Evolutionary conservation across 2,888 invertebrate genomes (phyloP), one percentile per base, ranked within the genome.

Genomic region (Hypsopygia costalis): DNA sequence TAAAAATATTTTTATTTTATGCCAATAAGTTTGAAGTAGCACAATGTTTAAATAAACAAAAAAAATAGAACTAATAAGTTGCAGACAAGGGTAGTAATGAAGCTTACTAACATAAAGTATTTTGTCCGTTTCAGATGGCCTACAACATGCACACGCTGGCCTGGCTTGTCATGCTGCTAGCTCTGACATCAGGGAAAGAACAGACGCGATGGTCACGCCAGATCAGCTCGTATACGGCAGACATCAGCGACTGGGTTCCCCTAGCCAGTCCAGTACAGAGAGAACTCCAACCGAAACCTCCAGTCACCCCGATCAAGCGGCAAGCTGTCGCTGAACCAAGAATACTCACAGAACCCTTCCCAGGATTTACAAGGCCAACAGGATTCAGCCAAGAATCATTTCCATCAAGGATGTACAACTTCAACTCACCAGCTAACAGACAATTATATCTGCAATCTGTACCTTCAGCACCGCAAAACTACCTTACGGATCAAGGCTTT

Each of bases 191-290:
- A 40, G 67, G 64, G 7, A 72, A 69, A 45, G 75, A 76, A 29
- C 77, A 78, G 49, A 57, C 74, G n/a, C 69, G 88, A 65, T 88
- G 88, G 88, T 88, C 88, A 10, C 74, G 88, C 7, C 88, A 88
- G 51, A 81, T 88, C 65, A 86, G 86, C 66, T 71, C 85, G 4
- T 86, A 87, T 57, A 87, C 81, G 21, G 68, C 87, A 11, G 88
- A 86, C 48, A 80, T 82, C 41, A 68, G 82, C 47, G 88, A 88
- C 65, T 88, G 88, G 88, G 80, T 87, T 7, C 88, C 88, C 0
- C 61, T 88, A 0, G 47, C 77, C 1, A 75, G 69, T 1, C 83
- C 88, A 0, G 52, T 76, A 5, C 81, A 83, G 20, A 67, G 66
- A 50, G 78, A 74, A 39, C 50, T 58, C 3, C 43, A 36, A 7